phyloP scores from a whole-genome alignment of 1,140 invertebrate genomes.

The Panagrolaimus sp. region DNA sequence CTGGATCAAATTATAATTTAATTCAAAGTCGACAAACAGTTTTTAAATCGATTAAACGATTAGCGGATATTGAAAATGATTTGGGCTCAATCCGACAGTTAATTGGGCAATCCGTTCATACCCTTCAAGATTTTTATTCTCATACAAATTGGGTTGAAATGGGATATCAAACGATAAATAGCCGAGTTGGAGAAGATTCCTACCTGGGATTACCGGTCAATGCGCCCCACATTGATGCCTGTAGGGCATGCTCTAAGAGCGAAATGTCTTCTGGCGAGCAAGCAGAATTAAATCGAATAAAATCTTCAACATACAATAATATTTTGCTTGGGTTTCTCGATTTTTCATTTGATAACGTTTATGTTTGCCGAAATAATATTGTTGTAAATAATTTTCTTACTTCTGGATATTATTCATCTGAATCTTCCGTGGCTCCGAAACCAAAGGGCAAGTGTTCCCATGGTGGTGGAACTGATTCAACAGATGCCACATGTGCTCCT shows the following conservation, averaged over 20 bases:
- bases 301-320: background rate
- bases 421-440: background rate
- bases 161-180: constrained; percentile 8
- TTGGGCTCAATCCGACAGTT: background rate
- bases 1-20: constrained; percentile 7
- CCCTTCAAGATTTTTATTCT: constrained; percentile 21
- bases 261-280: background rate
- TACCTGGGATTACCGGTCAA: background rate
- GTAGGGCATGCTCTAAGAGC: background rate
- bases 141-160: constrained; percentile 26
- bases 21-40: background rate
- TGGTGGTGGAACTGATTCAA: constrained; percentile 2
- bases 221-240: background rate
- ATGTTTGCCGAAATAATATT: constrained; percentile 8
- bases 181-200: background rate
- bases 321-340: background rate
- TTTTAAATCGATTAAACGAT: background rate
- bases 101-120: constrained; percentile 17
- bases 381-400: background rate
- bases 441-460: background rate
- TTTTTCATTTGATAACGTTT: background rate
- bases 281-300: background rate
- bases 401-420: background rate
- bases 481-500: background rate
- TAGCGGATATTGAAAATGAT: background rate